Conservation (phyloP, 2,113 vertebrate species). For the Panthera leo region DNA sequence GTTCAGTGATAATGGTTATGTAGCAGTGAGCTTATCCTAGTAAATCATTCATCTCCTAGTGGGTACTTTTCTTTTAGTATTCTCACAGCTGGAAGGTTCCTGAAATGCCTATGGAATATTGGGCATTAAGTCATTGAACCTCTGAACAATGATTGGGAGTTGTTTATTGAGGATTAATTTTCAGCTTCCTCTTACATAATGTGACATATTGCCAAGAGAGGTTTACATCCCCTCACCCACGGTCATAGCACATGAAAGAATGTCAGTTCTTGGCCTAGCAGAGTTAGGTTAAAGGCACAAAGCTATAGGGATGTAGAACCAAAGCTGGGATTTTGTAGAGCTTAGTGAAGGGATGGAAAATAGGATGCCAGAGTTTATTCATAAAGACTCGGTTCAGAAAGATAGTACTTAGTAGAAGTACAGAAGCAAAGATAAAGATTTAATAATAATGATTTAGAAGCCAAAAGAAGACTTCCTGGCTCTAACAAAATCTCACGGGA, state of each 20-base stretch:
- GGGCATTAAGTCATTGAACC: neutral
- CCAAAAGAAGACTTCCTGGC: neutral
- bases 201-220: neutral
- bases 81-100: neutral
- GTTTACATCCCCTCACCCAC: neutral
- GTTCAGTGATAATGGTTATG: neutral
- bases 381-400: constrained; percentile 1
- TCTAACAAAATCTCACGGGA: neutral
- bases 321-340: neutral
- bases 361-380: neutral
- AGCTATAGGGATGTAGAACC: neutral
- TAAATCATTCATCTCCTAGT: neutral
- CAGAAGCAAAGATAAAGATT: neutral
- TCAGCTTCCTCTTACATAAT: neutral
- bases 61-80: neutral
- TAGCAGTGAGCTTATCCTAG: neutral
- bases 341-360: neutral
- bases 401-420: neutral
- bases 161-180: neutral
- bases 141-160: neutral
- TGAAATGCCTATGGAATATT: neutral
- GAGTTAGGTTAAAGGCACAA: neutral
- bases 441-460: neutral
- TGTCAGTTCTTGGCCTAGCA: neutral
- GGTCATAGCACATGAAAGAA: neutral